Base-by-base conservation (phyloP, 2,888 invertebrate genomes). In the Chrysolina americana region DNA sequence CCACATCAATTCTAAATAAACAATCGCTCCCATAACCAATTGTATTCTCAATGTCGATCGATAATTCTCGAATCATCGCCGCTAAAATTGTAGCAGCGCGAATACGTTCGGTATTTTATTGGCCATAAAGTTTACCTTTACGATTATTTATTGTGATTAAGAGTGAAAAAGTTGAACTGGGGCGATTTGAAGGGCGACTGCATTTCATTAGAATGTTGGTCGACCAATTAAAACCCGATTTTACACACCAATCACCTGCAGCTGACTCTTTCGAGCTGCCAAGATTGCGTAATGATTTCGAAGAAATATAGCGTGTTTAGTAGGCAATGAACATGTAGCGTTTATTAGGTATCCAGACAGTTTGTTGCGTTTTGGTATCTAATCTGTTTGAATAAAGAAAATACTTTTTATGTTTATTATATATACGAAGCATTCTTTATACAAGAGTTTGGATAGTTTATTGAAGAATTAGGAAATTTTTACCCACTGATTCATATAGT, bases 121-220 rank as follows among this genome's bases (percentile, higher is more conserved):
- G 75, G 73, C 75, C 69, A 77, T 79, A 78, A 76, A 74, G 48
- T 66, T 64, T 50, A 65, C 65, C 48, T 68, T 73, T 71, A 71
- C 71, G 71, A 68, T 77, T 76, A 78, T 75, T 79, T 79, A 78
- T 76, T 53, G 63, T 70, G 75, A 74, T 76, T 74, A 75, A 76
- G 65, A 71, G 63, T 65, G 62, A 68, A 78, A 77, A 73, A 75
- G 75, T 79, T 77, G 76, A 80, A 73, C 78, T 82, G 79, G 82
- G 79, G 76, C 81, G 80, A 77, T 70, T 50, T 73, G 82, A 82
- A 82, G 82, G 82, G 82, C 80, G 77, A 80, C 82, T 73, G 79
- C 75, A 76, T 78, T 72, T 71, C 80, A 80, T 76, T 81, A 81
- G 81, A 82, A 81, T 80, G 82, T 79, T 75, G 79, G 71, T 70